A percentile compares a stretch with the other conserved stretches of the same genome.
These are phyloP conservation scores for Poicephalus meyeri DNA, from an alignment of 2,113 vertebrate species.

Conservation along the genomic window DNA sequence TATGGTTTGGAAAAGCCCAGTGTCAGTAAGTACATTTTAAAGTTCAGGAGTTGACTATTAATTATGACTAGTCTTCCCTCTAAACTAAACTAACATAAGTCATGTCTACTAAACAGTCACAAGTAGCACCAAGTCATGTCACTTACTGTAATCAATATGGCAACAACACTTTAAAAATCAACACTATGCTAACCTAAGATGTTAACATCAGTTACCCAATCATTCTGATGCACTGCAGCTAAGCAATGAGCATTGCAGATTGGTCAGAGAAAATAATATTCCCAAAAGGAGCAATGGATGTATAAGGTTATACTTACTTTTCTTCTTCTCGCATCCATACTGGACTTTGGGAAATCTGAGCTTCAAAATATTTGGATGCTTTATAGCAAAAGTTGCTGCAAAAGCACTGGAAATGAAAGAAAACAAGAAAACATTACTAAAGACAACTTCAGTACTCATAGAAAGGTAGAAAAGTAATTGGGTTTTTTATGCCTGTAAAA, in stretches of 20 bases:
- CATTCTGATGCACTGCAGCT: background rate
- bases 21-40: background rate
- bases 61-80: background rate
- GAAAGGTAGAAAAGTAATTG: background rate
- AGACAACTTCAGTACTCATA: background rate
- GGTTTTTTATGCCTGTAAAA: background rate
- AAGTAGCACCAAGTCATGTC: background rate
- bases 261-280: background rate
- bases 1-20: background rate
- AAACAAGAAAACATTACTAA: background rate
- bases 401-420: slow-evolving; percentile 79
- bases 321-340: slow-evolving; percentile 90
- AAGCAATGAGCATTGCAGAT: background rate
- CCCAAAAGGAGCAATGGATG: background rate
- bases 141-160: background rate
- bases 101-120: background rate
- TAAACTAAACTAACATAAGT: background rate
- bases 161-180: background rate
- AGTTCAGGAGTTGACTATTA: background rate
- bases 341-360: slow-evolving; percentile 89
- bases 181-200: background rate
- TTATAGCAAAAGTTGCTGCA: slow-evolving; percentile 96
- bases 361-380: slow-evolving; percentile 92
- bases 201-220: background rate
- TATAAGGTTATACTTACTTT: slow-evolving; percentile 72